phyloP scores from a whole-genome alignment of 2,797 vertebrate species.

The Percopsis omiscomaycus region DNA sequence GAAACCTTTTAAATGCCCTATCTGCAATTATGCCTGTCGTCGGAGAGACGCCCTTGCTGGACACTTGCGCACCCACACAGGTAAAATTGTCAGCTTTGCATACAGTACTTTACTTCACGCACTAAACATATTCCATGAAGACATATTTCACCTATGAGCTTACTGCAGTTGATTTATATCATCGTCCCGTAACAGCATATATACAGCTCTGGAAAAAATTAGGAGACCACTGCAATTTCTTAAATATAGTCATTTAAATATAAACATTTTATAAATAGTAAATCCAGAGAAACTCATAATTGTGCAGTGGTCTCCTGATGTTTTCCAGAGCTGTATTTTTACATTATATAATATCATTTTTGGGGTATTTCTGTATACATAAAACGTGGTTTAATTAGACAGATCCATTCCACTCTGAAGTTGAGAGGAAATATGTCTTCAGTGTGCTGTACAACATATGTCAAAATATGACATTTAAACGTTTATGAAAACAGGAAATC shows the following conservation, averaged over 20 bases:
- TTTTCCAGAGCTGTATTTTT: too few species aligned
- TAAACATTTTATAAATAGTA: background rate
- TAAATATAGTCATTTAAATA: too few species aligned
- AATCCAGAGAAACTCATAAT: too few species aligned
- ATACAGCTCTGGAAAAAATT: too few species aligned
- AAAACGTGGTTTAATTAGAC: constrained; percentile 31
- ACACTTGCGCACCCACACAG: constrained; percentile 95
- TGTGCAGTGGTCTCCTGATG: too few species aligned
- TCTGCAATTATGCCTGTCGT: constrained; percentile 95
- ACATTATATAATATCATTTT: background rate
- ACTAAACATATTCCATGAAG: constrained; percentile 1
- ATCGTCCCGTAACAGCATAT: background rate
- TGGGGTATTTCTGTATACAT: too few species aligned
- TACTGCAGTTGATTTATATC: constrained; percentile 13
- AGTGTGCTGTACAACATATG: constrained; percentile 48
- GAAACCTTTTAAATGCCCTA: constrained; percentile 96
- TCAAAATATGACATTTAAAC: constrained; percentile 74
- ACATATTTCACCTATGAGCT: background rate
- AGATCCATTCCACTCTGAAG: constrained; percentile 33
- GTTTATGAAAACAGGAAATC: constrained; percentile 80
- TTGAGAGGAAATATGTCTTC: constrained; percentile 61
- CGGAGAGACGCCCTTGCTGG: constrained; percentile 91
- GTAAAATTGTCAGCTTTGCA: constrained; percentile 69
- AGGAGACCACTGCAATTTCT: too few species aligned
- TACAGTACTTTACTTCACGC: background rate